Conservation (phyloP, 1,140 invertebrate genomes). For the Trichonephila inaurata region DNA sequence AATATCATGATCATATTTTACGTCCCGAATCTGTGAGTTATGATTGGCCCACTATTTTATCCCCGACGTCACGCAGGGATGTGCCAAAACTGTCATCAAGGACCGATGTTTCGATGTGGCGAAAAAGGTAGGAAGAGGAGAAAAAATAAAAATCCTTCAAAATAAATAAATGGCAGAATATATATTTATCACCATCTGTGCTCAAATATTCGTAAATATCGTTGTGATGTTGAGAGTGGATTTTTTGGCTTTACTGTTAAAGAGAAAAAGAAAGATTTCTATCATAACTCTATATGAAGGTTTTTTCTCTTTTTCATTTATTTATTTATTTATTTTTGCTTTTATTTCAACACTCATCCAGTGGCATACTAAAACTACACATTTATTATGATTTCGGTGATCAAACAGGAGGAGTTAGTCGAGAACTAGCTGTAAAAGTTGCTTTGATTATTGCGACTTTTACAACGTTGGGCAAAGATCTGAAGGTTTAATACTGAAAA, state of each 20-base stretch:
- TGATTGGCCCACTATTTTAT: neutral
- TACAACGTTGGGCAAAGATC: too few species aligned
- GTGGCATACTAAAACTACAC: neutral
- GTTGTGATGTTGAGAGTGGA: neutral
- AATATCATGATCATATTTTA: conserved; percentile 32
- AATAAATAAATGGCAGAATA: conserved; percentile 25
- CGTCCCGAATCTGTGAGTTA: conserved; percentile 10
- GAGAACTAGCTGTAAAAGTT: neutral
- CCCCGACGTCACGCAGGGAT: neutral
- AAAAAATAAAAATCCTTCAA: neutral
- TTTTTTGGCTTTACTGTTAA: conserved; percentile 9
- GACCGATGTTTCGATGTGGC: conserved; percentile 5
- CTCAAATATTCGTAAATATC: conserved; percentile 13
- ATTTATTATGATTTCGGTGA: neutral
- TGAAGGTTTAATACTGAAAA: too few species aligned
- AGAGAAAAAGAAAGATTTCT: conserved; percentile 8
- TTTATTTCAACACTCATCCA: neutral
- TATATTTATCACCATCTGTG: conserved; percentile 28
- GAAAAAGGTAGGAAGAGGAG: neutral
- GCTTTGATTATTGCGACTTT: too few species aligned
- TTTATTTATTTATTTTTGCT: neutral
- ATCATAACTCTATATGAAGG: neutral
- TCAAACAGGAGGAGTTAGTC: neutral
- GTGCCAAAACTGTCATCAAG: conserved; percentile 19
- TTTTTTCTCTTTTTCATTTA: neutral